phyloP scores from a whole-genome alignment of 37 sponge, comb jelly and placozoan species.

The Cliona cf. orientalis region DNA sequence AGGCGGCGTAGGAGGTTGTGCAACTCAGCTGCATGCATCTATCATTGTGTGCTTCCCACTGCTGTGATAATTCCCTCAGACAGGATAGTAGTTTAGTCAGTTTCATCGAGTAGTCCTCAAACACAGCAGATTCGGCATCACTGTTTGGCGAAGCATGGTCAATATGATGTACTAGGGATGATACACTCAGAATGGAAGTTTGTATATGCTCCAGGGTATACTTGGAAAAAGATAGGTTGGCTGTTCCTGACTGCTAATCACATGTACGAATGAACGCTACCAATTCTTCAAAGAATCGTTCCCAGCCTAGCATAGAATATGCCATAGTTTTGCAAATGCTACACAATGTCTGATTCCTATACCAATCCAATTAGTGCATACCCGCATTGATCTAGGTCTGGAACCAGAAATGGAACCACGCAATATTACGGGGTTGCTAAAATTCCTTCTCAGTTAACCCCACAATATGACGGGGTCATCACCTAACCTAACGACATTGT shows the following conservation, averaged over 20 bases:
- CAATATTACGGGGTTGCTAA: too few species aligned
- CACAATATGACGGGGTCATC: too few species aligned
- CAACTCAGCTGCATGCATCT: too few species aligned
- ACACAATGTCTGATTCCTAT: too few species aligned
- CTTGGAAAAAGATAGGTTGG: constrained; percentile 10
- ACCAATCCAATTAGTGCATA: too few species aligned
- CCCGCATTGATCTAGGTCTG: too few species aligned
- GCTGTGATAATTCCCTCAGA: background rate
- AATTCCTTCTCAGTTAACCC: too few species aligned
- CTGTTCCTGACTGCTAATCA: constrained; percentile 19
- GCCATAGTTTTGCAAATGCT: too few species aligned
- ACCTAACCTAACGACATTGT: too few species aligned
- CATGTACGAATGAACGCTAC: constrained; percentile 6
- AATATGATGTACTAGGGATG: background rate
- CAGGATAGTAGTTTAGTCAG: background rate
- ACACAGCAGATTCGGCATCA: background rate
- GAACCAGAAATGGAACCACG: too few species aligned
- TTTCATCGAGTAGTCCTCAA: background rate
- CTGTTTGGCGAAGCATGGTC: background rate
- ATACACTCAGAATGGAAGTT: background rate
- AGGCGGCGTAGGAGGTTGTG: constrained; percentile 24
- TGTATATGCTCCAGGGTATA: too few species aligned
- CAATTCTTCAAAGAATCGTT: constrained; percentile 28
- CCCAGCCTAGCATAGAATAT: too few species aligned
- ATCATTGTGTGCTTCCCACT: constrained; percentile 34